Base-by-base conservation (phyloP, 2,888 invertebrate species). In the Thumatha senex region DNA sequence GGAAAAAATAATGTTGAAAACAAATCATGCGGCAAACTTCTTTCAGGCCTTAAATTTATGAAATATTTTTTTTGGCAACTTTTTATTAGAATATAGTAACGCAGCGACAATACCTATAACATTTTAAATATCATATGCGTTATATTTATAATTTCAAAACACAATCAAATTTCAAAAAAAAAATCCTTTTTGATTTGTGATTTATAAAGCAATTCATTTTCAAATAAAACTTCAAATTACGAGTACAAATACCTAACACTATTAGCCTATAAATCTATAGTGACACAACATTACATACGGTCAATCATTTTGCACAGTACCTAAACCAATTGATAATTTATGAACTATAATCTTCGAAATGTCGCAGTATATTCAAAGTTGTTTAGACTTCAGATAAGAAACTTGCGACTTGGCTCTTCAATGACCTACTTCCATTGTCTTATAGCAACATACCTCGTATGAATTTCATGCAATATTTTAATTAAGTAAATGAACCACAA, bases 311-410 rank as follows among this genome's bases (percentile, higher is more conserved):
- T 10, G 31, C 38, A 7, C 9, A 24, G 18, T 24, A 30, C 34
- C 11, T 31, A 10, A 36, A 8, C 15, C 9, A 11, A 15, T 40
- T 34, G 8, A 48, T 52, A 51, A 46, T 40, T 35, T 46, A 30
- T 24, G 18, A 24, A 24, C 18, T 41, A 38, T 30, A 40, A 15
- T 45, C 15, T 39, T 9, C 40, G 50, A 42, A 51, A 42, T 53
- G 58, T 60, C 57, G 48, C 42, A 51, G 24, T 50, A 38, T 48
- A 51, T 46, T 46, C 40, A 29, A 52, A 70, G 73, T 74, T 76
- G 69, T 73, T 76, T 63, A 71, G 63, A 61, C 61, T 39, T 74
- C 18, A 24, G 79, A 76, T 80, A 82, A 80, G 73, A 69, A 72
- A 72, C 65, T 52, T 46, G 51, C 47, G 49, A 46, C 54, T 63